Base-by-base conservation (phyloP, 1,140 invertebrate species). In the Vollenhovia emeryi region DNA sequence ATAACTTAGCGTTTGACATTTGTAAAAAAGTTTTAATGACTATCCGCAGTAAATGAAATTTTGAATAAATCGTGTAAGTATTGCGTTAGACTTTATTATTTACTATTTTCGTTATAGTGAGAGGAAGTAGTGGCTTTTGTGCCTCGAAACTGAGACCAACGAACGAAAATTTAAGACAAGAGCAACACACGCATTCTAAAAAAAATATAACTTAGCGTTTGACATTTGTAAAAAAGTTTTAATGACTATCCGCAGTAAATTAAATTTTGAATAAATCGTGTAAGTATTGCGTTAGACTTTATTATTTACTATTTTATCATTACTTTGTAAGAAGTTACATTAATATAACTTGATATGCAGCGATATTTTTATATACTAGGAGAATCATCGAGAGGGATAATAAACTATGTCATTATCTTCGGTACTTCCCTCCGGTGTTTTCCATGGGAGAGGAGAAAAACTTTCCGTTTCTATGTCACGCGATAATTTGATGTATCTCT, bases 401-500 rank as follows among this genome's bases (percentile, higher is more conserved):
- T 43, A 33, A 45, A n/a, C n/a, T n/a, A 30, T 36, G 7, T 73
- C 21, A 13, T 71, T 45, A 45, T 59, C 27, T 55, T 40, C 24
- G 18, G 43, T 30, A 9, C 3, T 3, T 13, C 21, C 0, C 18
- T 57, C 24, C 13, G 3, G 3, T 71, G n/a, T 15, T 73, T 57
- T 71, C 21, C 33, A 18, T 43, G 13, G 1, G n/a, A 40, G 13
- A 24, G 30, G 43, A 27, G 36, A 33, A 45, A 71, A 82, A 73
- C 24, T 78, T 78, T 78, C 66, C 66, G 18, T 52, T 55, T 24
- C 48, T 27, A 82, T 48, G 36, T 71, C 50, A 82, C 13, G 40
- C 18, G 36, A 80, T 80, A 80, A 80, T 80, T 27, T 59, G 8
- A 57, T 78, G 13, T 36, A 64, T 71, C 24, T 21, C 24, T 45